Evolutionary conservation across 2,888 invertebrate genomes (phyloP).

Genomic region (Cetonia aurata): DNA sequence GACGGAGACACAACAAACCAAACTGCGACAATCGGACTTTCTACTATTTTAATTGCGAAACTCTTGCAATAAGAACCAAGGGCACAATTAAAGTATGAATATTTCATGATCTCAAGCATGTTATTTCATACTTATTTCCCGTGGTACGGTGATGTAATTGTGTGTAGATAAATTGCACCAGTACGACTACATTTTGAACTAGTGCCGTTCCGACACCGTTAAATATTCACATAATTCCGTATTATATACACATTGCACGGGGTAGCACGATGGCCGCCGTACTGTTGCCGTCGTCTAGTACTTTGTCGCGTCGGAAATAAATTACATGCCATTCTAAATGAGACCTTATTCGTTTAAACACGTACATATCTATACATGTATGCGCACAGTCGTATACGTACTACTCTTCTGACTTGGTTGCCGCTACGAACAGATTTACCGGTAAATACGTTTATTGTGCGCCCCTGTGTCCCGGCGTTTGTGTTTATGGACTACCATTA

Average conservation of each 20-base stretch:
- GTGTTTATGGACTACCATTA: constrained; percentile 25
- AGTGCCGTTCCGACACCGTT: constrained; percentile 23
- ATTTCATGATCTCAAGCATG: constrained; percentile 37
- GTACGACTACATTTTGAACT: constrained; percentile 28
- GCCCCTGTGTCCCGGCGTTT: not conserved
- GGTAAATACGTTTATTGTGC: constrained; percentile 34
- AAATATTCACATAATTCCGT: constrained; percentile 36
- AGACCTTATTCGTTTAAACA: constrained; percentile 31
- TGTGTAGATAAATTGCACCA: constrained; percentile 28
- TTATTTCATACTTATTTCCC: constrained; percentile 44
- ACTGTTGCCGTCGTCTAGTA: constrained; percentile 1
- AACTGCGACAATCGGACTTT: constrained; percentile 5
- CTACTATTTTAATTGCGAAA: constrained; percentile 41
- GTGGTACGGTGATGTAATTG: constrained; percentile 26
- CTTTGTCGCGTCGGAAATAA: constrained; percentile 27
- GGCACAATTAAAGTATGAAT: constrained; percentile 43
- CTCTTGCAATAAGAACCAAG: constrained; percentile 38
- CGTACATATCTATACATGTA: not conserved
- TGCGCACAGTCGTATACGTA: constrained; percentile 3
- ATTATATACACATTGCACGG: constrained; percentile 16
- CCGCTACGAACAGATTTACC: constrained; percentile 29
- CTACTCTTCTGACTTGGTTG: constrained; percentile 25
- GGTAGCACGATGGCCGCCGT: constrained; percentile 4
- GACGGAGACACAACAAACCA: not conserved
- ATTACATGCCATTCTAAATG: constrained; percentile 34